Conservation (phyloP, 1,140 invertebrate genomes). For the Battus philenor region DNA sequence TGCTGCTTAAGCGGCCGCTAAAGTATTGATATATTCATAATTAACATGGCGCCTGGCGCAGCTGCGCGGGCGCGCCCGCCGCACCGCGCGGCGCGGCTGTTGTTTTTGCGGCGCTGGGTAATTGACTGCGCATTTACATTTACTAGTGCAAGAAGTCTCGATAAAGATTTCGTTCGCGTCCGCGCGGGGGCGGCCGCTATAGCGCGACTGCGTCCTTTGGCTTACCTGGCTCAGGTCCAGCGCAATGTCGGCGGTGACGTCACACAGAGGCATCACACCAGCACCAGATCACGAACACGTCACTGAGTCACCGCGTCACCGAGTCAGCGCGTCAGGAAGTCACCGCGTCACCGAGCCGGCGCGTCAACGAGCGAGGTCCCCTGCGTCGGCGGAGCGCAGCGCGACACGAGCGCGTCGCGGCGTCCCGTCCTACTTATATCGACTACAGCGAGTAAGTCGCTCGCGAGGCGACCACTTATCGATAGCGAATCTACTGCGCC, state of each 20-base stretch:
- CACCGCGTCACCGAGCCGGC: neutral
- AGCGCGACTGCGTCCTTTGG: too few relatives aligned
- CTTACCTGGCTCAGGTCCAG: conserved; percentile 35
- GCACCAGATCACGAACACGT: neutral
- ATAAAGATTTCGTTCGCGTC: conserved; percentile 3
- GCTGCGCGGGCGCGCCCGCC: too few relatives aligned
- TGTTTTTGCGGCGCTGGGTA: too few relatives aligned
- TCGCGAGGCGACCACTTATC: too few relatives aligned
- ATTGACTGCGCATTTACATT: conserved; percentile 13
- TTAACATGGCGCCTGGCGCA: too few relatives aligned
- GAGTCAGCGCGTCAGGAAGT: neutral
- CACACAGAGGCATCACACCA: neutral
- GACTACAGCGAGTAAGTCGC: too few relatives aligned
- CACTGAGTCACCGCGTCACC: neutral
- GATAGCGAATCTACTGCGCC: too few relatives aligned
- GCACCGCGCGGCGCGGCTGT: too few relatives aligned
- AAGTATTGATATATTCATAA: too few relatives aligned
- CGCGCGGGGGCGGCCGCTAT: neutral
- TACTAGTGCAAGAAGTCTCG: neutral
- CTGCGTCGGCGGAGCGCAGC: neutral
- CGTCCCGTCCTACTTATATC: too few relatives aligned
- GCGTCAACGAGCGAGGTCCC: neutral
- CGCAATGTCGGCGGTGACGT: neutral
- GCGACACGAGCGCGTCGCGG: neutral
- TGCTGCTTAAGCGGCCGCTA: too few relatives aligned